Conservation (phyloP, 2,888 invertebrate species). For the Napeogenes inachia region DNA sequence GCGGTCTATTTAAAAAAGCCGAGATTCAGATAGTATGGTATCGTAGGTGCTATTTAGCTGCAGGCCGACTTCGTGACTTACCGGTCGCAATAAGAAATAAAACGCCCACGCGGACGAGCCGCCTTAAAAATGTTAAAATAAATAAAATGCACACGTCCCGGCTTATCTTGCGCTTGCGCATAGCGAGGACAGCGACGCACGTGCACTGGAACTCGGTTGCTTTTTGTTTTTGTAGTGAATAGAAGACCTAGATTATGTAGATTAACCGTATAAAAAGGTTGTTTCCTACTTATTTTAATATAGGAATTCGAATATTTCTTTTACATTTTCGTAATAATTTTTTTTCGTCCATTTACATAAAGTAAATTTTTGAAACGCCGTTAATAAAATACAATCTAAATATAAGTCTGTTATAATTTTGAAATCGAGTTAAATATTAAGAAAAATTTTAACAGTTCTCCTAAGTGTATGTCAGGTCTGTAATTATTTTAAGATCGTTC, state of each 20-base stretch:
- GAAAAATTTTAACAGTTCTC: too few relatives aligned
- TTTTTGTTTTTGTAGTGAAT: slow-evolving; percentile 20
- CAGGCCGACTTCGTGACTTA: slow-evolving; percentile 74
- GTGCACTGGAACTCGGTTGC: slow-evolving; percentile 38
- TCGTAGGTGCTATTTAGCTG: slow-evolving; percentile 73
- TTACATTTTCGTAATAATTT: too few relatives aligned
- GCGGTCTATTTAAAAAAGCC: slow-evolving; percentile 29
- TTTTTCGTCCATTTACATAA: too few relatives aligned
- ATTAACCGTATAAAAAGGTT: slow-evolving; percentile 10
- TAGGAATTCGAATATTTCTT: too few relatives aligned
- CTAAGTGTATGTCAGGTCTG: too few relatives aligned
- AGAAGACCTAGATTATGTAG: slow-evolving; percentile 27
- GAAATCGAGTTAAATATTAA: too few relatives aligned
- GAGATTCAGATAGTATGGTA: slow-evolving; percentile 32
- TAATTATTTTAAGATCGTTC: too few relatives aligned
- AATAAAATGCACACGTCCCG: slow-evolving; percentile 74
- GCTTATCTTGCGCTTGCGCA: slow-evolving; percentile 65
- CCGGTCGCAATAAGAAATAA: slow-evolving; percentile 64
- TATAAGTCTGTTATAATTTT: too few relatives aligned
- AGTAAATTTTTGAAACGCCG: too few relatives aligned
- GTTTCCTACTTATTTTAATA: neutral
- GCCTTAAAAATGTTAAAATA: slow-evolving; percentile 75
- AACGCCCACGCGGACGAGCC: slow-evolving; percentile 45
- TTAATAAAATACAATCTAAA: too few relatives aligned
- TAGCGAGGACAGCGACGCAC: slow-evolving; percentile 58